phyloP scores from a whole-genome alignment of 37 sponge, comb jelly and placozoan species.

The Haliclona indistincta region DNA sequence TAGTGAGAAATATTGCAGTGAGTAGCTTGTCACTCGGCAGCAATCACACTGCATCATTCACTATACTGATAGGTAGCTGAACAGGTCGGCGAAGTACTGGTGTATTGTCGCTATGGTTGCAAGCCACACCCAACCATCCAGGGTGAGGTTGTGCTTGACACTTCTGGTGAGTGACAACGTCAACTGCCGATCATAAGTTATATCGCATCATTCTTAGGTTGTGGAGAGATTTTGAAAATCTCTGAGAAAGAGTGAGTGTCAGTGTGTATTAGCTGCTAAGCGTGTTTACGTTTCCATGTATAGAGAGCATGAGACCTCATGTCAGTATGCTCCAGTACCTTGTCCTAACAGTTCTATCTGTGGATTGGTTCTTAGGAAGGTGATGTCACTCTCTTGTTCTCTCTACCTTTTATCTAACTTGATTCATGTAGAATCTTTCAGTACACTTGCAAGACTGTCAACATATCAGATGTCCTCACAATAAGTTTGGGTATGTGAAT shows the following conservation, averaged over 20 bases:
- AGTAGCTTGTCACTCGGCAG: slow-evolving; percentile 3
- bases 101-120: slow-evolving; percentile 86
- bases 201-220: slow-evolving; percentile 32
- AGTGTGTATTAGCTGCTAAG: not conserved
- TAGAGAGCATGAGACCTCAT: slow-evolving; percentile 75
- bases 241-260: slow-evolving; percentile 47
- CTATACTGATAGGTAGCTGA: slow-evolving; percentile 65
- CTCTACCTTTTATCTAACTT: not conserved
- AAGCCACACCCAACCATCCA: slow-evolving; percentile 16
- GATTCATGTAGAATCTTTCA: slow-evolving; percentile 13
- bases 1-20: slow-evolving; percentile 77
- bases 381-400: not conserved
- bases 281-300: not conserved
- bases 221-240: slow-evolving; percentile 46
- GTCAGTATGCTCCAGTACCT: slow-evolving; percentile 61
- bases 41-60: not conserved
- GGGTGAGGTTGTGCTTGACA: slow-evolving; percentile 47
- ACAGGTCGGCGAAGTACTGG: slow-evolving; percentile 77
- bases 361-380: slow-evolving; percentile 56
- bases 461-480: slow-evolving; percentile 53
- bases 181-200: not conserved
- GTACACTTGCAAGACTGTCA: slow-evolving; percentile 46
- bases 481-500: slow-evolving; percentile 53
- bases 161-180: slow-evolving; percentile 31
- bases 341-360: slow-evolving; percentile 79